Conservation (phyloP, 2,888 invertebrate species). For the Pandemis corylana region DNA sequence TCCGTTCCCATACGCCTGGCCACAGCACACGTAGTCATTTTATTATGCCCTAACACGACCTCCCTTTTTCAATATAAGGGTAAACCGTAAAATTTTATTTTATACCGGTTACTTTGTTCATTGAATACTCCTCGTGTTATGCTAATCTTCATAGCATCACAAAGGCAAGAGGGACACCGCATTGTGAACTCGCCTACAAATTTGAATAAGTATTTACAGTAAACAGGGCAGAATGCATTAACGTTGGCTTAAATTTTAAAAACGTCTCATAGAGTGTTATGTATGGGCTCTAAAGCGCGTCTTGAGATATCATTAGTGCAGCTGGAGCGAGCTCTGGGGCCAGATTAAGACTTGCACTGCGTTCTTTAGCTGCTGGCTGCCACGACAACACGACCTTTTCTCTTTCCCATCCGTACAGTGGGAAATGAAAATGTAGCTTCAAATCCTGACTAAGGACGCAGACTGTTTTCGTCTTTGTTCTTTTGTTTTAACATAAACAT, state of each 20-base stretch:
- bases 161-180: conserved; percentile 65
- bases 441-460: conserved; percentile 39
- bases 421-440: conserved; percentile 62
- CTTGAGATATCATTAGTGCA: conserved; percentile 83
- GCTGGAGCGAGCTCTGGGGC: conserved; percentile 65
- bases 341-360: conserved; percentile 76
- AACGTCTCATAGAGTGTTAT: conserved; percentile 83
- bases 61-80: conserved; percentile 77
- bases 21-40: conserved; percentile 67
- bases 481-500: background rate
- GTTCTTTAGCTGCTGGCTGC: conserved; percentile 62
- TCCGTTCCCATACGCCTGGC: conserved; percentile 63
- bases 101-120: conserved; percentile 78
- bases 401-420: conserved; percentile 55
- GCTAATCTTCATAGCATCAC: conserved; percentile 73
- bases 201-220: conserved; percentile 83
- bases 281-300: conserved; percentile 81
- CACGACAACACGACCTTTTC: conserved; percentile 62
- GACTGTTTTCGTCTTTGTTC: conserved; percentile 12
- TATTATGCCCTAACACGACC: conserved; percentile 72
- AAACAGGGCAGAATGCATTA: conserved; percentile 80
- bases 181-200: conserved; percentile 77
- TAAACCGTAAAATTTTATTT: conserved; percentile 80
- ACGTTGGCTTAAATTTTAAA: conserved; percentile 83
- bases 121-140: conserved; percentile 78